Conservation (phyloP, 2,797 vertebrate genomes). For the Anisognathus igniventris region DNA sequence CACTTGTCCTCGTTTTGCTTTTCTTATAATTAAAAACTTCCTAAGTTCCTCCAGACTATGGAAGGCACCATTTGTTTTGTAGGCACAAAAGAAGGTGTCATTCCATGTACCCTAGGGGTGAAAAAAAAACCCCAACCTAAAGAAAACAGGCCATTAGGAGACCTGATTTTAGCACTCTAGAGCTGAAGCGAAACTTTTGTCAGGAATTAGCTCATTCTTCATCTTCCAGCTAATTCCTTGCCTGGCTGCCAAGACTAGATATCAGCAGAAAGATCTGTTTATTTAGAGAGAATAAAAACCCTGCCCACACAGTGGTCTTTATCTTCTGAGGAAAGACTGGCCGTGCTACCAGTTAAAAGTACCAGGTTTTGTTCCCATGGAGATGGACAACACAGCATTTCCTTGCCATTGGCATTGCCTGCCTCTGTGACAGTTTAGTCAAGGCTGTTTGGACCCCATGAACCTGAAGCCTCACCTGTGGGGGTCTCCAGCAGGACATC, state of each 20-base stretch:
- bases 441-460: not conserved
- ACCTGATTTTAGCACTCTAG: not conserved
- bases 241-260: not conserved
- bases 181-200: not conserved
- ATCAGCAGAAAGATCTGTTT: constrained; percentile 30
- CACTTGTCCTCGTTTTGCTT: constrained; percentile 40
- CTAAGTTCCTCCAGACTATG: not conserved
- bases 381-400: constrained; percentile 17
- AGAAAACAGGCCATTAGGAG: not conserved
- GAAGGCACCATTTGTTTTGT: constrained; percentile 44
- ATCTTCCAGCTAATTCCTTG: constrained; percentile 16
- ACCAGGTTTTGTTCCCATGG: constrained; percentile 53
- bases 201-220: not conserved
- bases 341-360: constrained; percentile 12
- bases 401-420: not conserved
- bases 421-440: not conserved
- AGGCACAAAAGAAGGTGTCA: not conserved
- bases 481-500: not conserved
- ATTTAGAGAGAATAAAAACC: constrained; percentile 8
- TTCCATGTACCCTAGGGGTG: not conserved
- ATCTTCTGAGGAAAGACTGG: constrained; percentile 31
- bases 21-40: constrained; percentile 65
- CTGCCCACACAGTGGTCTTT: constrained; percentile 20
- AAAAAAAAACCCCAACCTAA: accelerated
- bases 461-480: not conserved